phyloP scores from a whole-genome alignment of 2,888 invertebrate genomes.

The Baronia brevicornis region DNA sequence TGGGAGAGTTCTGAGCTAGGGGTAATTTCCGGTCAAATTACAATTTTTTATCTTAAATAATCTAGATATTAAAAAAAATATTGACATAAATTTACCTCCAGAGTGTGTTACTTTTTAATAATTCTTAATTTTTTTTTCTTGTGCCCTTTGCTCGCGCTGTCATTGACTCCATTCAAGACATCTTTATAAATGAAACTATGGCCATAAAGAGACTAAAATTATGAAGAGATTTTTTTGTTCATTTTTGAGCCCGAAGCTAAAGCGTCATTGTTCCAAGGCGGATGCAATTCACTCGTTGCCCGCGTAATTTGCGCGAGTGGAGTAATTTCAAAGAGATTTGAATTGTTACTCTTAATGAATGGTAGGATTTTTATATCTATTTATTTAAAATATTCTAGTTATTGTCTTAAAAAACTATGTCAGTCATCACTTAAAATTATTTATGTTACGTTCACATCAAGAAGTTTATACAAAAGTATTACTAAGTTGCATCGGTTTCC shows the following conservation, averaged over 20 bases:
- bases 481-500: too few species aligned
- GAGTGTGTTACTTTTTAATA: too few species aligned
- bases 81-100: too few species aligned
- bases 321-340: constrained; percentile 64
- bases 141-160: too few species aligned
- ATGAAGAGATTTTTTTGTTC: constrained; percentile 49
- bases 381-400: neutral
- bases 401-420: neutral
- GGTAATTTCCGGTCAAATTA: too few species aligned
- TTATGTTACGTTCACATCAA: too few species aligned
- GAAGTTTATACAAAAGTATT: too few species aligned
- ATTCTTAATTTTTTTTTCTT: too few species aligned
- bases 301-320: constrained; percentile 69
- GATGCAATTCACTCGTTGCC: constrained; percentile 70
- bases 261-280: constrained; percentile 68
- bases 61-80: too few species aligned
- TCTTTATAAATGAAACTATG: constrained; percentile 2
- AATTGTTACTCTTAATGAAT: constrained; percentile 41
- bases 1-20: too few species aligned
- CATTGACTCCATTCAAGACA: constrained; percentile 6
- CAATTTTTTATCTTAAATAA: too few species aligned
- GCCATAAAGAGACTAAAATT: constrained; percentile 51
- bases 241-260: constrained; percentile 54
- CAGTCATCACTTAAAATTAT: too few species aligned
- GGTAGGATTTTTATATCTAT: constrained; percentile 21